Conservation (phyloP, 92 coral and sea anemone species). For the Diadumene lineata region DNA sequence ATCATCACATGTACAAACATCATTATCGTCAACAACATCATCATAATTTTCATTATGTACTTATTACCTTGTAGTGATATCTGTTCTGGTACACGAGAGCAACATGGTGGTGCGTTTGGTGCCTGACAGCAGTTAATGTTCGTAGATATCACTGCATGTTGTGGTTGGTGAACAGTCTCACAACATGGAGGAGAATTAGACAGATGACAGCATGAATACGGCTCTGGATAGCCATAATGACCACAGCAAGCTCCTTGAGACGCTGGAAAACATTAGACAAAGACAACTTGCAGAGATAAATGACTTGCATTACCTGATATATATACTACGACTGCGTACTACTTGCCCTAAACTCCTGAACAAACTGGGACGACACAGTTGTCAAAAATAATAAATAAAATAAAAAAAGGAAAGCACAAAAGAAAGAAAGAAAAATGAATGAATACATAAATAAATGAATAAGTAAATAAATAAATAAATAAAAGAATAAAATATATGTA, state of each 20-base stretch:
- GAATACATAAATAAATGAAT: too few species aligned
- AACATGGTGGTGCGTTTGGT: not conserved
- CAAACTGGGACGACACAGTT: too few species aligned
- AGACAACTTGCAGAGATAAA: not conserved
- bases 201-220: not conserved
- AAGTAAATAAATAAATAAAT: too few species aligned
- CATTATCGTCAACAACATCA: not conserved
- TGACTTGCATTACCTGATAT: too few species aligned
- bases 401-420: too few species aligned
- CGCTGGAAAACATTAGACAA: too few species aligned
- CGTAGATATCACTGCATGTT: not conserved
- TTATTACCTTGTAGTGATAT: not conserved
- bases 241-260: not conserved
- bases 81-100: not conserved
- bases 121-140: slow-evolving; percentile 1
- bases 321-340: too few species aligned
- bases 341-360: too few species aligned
- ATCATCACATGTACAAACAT: too few species aligned
- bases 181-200: not conserved
- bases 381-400: too few species aligned
- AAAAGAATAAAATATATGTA: too few species aligned
- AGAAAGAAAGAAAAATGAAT: too few species aligned
- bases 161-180: not conserved
- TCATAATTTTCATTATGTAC: not conserved
- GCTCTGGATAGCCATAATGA: not conserved